Evolutionary conservation across 2,888 invertebrate genomes (phyloP).

Genomic region (Caenorhabditis japonica): DNA sequence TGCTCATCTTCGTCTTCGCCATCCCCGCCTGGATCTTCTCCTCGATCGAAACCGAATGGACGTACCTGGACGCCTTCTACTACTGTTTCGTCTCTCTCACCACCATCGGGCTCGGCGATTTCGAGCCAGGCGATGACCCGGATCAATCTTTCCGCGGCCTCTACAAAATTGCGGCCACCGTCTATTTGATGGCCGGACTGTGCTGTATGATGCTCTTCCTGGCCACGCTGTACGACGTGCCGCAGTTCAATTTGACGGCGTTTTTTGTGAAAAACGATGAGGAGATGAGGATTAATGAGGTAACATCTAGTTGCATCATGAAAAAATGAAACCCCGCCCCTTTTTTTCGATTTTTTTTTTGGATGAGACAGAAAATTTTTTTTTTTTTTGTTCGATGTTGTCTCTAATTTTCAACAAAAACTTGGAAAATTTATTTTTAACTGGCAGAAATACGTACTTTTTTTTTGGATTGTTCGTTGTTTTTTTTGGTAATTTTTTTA

Average conservation of each 20-base stretch:
- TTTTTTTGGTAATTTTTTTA: no score
- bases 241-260: constrained; percentile 86
- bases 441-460: no score
- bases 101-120: constrained; percentile 89
- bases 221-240: constrained; percentile 90
- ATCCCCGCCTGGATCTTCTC: constrained; percentile 86
- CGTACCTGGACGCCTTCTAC: constrained; percentile 88
- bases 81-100: constrained; percentile 92
- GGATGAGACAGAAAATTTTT: neutral
- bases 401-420: no score
- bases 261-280: constrained; percentile 65
- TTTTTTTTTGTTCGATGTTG: no score
- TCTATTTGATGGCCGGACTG: constrained; percentile 86
- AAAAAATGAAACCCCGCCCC: no score
- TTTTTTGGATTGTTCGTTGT: no score
- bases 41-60: constrained; percentile 82
- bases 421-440: no score
- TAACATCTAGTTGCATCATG: no score
- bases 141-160: constrained; percentile 85
- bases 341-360: no score
- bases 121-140: constrained; percentile 87
- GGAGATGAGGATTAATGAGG: constrained; percentile 55
- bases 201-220: constrained; percentile 88
- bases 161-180: constrained; percentile 88
- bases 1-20: constrained; percentile 83